These are phyloP conservation scores for Chionis minor DNA, from an alignment of 2,113 vertebrate genomes.

Conservation along the genomic window DNA sequence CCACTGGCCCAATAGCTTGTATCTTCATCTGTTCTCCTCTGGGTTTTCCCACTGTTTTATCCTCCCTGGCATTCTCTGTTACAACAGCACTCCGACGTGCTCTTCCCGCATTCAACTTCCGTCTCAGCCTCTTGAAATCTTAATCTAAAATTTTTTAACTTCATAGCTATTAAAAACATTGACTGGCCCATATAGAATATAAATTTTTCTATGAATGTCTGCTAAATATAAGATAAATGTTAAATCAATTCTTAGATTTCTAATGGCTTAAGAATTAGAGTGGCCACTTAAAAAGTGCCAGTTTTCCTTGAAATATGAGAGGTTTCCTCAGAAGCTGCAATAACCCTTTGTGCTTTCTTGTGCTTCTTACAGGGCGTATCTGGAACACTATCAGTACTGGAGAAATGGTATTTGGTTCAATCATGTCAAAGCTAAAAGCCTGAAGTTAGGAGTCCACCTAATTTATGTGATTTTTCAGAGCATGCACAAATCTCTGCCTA, in stretches of 20 bases:
- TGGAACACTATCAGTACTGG: background rate
- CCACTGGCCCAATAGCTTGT: background rate
- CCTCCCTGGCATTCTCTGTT: background rate
- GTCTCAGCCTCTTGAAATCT: background rate
- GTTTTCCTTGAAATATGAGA: constrained; percentile 38
- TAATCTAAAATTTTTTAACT: background rate
- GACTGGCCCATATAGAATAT: background rate
- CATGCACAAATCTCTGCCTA: background rate
- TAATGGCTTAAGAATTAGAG: constrained; percentile 54
- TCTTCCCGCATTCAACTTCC: background rate
- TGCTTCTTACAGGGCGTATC: background rate
- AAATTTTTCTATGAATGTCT: background rate
- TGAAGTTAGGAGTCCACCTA: background rate
- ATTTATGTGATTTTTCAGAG: background rate
- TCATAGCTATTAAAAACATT: constrained; percentile 3
- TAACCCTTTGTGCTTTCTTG: background rate
- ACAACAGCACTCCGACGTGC: background rate
- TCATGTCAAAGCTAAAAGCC: background rate
- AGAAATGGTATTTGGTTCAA: background rate
- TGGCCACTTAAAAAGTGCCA: constrained; percentile 8
- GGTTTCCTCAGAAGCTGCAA: background rate
- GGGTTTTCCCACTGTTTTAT: background rate
- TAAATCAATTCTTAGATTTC: constrained; percentile 48
- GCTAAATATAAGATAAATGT: constrained; percentile 1
- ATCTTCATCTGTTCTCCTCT: background rate